phyloP scores from a whole-genome alignment of 1,140 invertebrate genomes.

The Drosophila azteca region DNA sequence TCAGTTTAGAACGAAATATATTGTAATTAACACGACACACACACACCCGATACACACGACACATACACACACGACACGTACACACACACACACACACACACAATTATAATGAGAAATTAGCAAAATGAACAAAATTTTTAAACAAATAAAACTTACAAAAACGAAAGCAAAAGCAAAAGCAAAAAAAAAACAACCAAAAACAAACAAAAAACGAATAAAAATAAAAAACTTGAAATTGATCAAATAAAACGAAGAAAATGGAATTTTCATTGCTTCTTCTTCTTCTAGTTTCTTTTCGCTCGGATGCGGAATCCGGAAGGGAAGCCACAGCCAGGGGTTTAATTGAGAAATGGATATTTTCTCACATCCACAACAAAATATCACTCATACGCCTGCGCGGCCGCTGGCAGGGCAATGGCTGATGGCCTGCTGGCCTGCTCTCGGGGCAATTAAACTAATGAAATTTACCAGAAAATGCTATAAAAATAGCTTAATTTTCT shows the following conservation, averaged over 20 bases:
- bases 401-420: constrained; percentile 12
- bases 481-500: constrained; percentile 2
- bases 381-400: constrained; percentile 43
- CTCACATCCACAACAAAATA: constrained; percentile 10
- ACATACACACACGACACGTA: not conserved
- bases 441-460: constrained; percentile 57
- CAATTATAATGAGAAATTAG: constrained; percentile 78
- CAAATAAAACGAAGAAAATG: constrained; percentile 50
- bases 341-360: constrained; percentile 13
- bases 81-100: constrained; percentile 19
- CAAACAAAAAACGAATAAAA: constrained; percentile 54
- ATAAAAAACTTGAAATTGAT: constrained; percentile 76
- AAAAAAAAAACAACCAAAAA: constrained; percentile 48
- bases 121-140: constrained; percentile 83
- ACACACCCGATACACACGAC: not conserved
- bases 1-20: constrained; percentile 79
- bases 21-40: constrained; percentile 72
- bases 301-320: constrained; percentile 42
- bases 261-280: constrained; percentile 13
- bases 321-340: constrained; percentile 31
- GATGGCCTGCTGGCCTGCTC: not conserved
- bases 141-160: constrained; percentile 78
- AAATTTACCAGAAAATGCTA: constrained; percentile 48
- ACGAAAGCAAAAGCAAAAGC: constrained; percentile 23
- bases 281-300: not conserved